Evolutionary conservation across 2,888 invertebrate genomes (phyloP).

Genomic region (Thera obeliscata): DNA sequence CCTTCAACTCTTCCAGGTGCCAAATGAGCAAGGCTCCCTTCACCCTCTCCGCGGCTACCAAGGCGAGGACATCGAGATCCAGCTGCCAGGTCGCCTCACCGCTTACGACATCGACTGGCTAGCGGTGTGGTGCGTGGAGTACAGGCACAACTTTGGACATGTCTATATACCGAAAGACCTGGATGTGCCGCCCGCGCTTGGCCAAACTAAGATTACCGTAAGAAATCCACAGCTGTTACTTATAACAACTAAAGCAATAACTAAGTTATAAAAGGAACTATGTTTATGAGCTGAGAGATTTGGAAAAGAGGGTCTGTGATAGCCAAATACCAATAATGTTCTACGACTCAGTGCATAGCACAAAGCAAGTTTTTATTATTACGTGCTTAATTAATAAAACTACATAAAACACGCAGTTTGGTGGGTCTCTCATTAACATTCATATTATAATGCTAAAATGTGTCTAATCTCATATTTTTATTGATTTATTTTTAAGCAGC

Average conservation of each 20-base stretch:
- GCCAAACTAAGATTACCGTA: slow-evolving; percentile 96
- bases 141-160: slow-evolving; percentile 95
- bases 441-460: not conserved
- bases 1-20: slow-evolving; percentile 81
- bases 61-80: slow-evolving; percentile 96
- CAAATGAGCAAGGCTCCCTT: slow-evolving; percentile 94
- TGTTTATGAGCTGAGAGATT: too few species aligned
- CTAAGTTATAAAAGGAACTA: not conserved
- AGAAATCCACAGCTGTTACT: slow-evolving; percentile 54
- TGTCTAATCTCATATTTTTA: slow-evolving; percentile 5
- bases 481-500: slow-evolving; percentile 17
- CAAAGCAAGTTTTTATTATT: too few species aligned
- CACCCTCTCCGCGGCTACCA: slow-evolving; percentile 93
- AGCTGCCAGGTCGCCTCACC: slow-evolving; percentile 92
- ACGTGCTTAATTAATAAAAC: too few species aligned
- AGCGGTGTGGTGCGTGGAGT: slow-evolving; percentile 95
- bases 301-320: too few species aligned
- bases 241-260: not conserved
- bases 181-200: slow-evolving; percentile 95
- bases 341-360: too few species aligned
- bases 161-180: slow-evolving; percentile 93
- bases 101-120: slow-evolving; percentile 97
- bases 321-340: too few species aligned
- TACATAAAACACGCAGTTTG: too few species aligned
- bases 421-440: not conserved